Evolutionary conservation across 2,888 invertebrate species (phyloP).

Genomic region (Proisotoma minuta): DNA sequence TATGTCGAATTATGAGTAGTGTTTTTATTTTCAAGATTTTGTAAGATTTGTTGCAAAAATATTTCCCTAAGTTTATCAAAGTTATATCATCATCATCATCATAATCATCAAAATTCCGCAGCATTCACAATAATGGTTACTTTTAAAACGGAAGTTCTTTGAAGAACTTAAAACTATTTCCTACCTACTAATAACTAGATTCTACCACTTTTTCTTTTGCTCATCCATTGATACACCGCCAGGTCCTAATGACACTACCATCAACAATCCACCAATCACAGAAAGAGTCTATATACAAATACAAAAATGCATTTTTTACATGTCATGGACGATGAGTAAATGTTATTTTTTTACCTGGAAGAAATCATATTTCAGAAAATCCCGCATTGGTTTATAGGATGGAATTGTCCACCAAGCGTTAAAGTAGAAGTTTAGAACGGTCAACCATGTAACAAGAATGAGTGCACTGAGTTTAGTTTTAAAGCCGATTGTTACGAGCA

Average conservation of each 20-base stretch:
- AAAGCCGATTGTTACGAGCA: constrained; percentile 92
- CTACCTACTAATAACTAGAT: not conserved
- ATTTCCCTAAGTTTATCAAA: not conserved
- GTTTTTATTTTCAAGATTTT: not conserved
- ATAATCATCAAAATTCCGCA: too few species aligned
- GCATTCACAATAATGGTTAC: not conserved
- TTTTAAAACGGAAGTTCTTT: not conserved
- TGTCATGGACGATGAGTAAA: not conserved
- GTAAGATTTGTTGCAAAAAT: not conserved
- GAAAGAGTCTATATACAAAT: constrained; percentile 89
- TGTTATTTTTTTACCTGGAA: constrained; percentile 88
- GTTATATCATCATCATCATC: not conserved
- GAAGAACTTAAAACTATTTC: not conserved
- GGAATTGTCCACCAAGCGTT: constrained; percentile 99
- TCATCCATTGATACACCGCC: constrained; percentile 99
- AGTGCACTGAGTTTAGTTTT: constrained; percentile 97
- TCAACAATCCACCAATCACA: constrained; percentile 94
- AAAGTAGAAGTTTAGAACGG: constrained; percentile 88
- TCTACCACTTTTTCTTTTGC: constrained; percentile 96
- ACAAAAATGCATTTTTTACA: too few species aligned
- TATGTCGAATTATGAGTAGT: not conserved
- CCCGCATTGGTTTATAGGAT: constrained; percentile 88
- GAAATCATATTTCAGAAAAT: constrained; percentile 99
- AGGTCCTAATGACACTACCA: constrained; percentile 97
- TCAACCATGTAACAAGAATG: constrained; percentile 81